phyloP scores from a whole-genome alignment of 2,888 invertebrate genomes.

The Toxonevra muliebris region DNA sequence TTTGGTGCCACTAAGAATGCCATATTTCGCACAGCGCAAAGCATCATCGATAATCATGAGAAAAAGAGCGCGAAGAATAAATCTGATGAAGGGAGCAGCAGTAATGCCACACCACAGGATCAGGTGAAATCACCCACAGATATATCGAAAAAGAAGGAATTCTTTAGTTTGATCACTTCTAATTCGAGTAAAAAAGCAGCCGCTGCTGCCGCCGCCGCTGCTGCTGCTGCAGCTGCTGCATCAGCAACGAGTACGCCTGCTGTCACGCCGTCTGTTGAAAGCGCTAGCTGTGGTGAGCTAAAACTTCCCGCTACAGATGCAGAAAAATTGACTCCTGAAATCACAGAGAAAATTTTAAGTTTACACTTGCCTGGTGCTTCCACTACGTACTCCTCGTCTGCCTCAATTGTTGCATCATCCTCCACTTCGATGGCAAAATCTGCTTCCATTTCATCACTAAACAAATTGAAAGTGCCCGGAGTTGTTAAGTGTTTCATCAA shows the following conservation, averaged over 20 bases:
- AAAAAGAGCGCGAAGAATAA: slow-evolving; percentile 64
- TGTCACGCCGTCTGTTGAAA: slow-evolving; percentile 42
- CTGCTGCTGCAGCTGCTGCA: slow-evolving; percentile 26
- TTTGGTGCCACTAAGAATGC: slow-evolving; percentile 66
- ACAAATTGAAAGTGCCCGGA: slow-evolving; percentile 62
- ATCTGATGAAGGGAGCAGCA: slow-evolving; percentile 43
- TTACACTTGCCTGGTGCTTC: slow-evolving; percentile 50
- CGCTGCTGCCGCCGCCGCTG: slow-evolving; percentile 49
- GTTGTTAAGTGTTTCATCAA: slow-evolving; percentile 64
- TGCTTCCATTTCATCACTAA: slow-evolving; percentile 59
- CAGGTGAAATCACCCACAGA: slow-evolving; percentile 63
- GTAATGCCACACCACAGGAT: slow-evolving; percentile 41
- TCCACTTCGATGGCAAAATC: slow-evolving; percentile 53
- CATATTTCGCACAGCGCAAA: slow-evolving; percentile 65
- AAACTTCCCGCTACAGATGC: slow-evolving; percentile 32
- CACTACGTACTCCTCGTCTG: slow-evolving; percentile 29
- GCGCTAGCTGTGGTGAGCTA: slow-evolving; percentile 33
- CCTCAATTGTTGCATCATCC: slow-evolving; percentile 52
- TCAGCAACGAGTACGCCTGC: slow-evolving; percentile 41
- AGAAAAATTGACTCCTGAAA: slow-evolving; percentile 28
- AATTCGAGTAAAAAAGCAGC: slow-evolving; percentile 61
- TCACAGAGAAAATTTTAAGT: slow-evolving; percentile 48
- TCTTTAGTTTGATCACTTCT: slow-evolving; percentile 62
- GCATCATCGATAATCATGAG: slow-evolving; percentile 65
- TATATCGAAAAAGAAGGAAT: slow-evolving; percentile 63